These are phyloP conservation scores for Calyptommatus sinebrachiatus DNA, from an alignment of 2,113 vertebrate species.

Conservation along the genomic window DNA sequence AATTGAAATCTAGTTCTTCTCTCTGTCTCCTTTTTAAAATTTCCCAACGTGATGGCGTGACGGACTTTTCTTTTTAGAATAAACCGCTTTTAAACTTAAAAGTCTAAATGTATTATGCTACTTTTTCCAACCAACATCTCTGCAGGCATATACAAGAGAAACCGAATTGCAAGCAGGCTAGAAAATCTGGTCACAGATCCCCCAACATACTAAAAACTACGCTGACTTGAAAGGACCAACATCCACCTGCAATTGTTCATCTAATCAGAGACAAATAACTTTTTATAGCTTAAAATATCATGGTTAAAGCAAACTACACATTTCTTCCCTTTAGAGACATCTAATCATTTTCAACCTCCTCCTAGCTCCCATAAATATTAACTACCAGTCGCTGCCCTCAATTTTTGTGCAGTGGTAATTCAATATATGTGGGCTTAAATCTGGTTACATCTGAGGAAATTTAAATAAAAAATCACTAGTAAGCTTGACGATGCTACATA, in stretches of 20 bases:
- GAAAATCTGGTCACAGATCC: not conserved
- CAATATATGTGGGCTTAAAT: not conserved
- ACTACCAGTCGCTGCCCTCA: not conserved
- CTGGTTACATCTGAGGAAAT: accelerated
- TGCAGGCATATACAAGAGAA: not conserved
- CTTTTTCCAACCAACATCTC: not conserved
- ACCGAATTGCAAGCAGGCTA: not conserved
- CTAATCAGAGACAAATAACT: not conserved
- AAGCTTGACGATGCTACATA: not conserved
- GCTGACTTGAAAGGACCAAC: not conserved
- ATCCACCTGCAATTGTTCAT: not conserved
- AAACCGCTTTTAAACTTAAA: not conserved
- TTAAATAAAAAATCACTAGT: not conserved
- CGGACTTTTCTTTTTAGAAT: not conserved
- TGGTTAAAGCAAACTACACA: accelerated
- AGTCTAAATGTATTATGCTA: not conserved
- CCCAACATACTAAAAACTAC: not conserved
- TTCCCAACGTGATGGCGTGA: not conserved
- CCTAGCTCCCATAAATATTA: not conserved
- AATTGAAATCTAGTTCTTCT: conserved; percentile 37
- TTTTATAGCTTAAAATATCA: not conserved
- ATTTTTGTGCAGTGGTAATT: not conserved
- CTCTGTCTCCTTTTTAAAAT: not conserved
- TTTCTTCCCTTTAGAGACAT: not conserved
- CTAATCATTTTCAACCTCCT: conserved; percentile 11